These are phyloP conservation scores for Linyphia triangularis DNA, from an alignment of 2,888 invertebrate genomes.

Conservation along the genomic window DNA sequence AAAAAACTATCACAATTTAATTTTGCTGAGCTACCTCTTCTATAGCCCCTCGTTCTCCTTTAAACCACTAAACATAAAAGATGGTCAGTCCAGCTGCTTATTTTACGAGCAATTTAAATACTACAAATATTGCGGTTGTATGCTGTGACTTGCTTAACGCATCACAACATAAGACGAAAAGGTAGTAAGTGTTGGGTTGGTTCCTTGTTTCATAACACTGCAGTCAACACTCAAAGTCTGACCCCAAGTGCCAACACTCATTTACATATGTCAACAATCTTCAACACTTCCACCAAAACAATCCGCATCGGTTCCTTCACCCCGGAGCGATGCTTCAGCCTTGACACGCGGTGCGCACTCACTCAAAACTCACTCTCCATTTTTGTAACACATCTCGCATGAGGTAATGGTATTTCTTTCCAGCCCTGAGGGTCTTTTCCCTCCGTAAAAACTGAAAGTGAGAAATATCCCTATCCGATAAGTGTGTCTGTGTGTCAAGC, in stretches of 20 bases:
- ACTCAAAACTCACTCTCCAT: not conserved
- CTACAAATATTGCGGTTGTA: too few species aligned
- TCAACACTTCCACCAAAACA: constrained; percentile 12
- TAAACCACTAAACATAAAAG: too few species aligned
- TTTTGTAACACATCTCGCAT: not conserved
- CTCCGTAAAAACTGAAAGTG: constrained; percentile 23
- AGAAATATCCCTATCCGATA: constrained; percentile 8
- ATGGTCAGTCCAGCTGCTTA: too few species aligned
- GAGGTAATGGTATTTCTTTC: not conserved
- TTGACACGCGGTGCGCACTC: constrained; percentile 16
- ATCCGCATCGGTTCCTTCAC: not conserved
- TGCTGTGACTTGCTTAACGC: too few species aligned
- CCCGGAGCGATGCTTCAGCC: constrained; percentile 27
- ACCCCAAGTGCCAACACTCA: not conserved
- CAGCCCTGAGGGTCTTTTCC: constrained; percentile 8
- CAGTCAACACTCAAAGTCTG: not conserved
- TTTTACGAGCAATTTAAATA: too few species aligned
- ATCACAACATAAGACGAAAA: too few species aligned
- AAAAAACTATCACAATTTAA: too few species aligned
- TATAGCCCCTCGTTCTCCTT: too few species aligned
- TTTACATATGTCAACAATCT: constrained; percentile 17
- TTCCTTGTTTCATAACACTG: not conserved
- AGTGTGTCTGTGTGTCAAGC: constrained; percentile 69
- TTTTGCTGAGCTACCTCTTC: too few species aligned
- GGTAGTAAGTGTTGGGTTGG: too few species aligned